These are phyloP conservation scores for Trachelus troglodyta DNA, from an alignment of 2,888 invertebrate species.

Conservation along the genomic window DNA sequence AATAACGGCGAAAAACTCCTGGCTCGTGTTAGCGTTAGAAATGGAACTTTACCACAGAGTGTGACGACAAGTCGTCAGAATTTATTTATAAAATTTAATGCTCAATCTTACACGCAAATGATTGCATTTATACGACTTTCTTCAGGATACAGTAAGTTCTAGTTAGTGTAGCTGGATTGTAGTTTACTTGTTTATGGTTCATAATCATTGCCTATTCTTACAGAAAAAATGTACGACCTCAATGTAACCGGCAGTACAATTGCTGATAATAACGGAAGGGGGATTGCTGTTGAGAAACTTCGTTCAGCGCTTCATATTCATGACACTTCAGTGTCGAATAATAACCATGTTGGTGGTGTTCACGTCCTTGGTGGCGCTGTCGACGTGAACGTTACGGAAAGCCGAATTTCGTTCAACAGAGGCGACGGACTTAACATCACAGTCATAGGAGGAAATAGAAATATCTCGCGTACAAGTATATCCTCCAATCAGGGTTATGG, in stretches of 20 bases:
- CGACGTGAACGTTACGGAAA: conserved; percentile 93
- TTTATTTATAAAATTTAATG: conserved; percentile 83
- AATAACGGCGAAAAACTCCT: conserved; percentile 78
- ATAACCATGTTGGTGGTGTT: conserved; percentile 90
- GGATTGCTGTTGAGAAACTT: conserved; percentile 92
- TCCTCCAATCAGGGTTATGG: conserved; percentile 92
- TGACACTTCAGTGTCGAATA: conserved; percentile 84
- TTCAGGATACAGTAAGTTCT: conserved; percentile 74
- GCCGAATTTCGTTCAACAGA: conserved; percentile 88
- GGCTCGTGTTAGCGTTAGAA: conserved; percentile 79
- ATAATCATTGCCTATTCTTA: conserved; percentile 22
- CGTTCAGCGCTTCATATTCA: conserved; percentile 90
- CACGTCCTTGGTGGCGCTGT: conserved; percentile 92
- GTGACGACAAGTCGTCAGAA: conserved; percentile 84
- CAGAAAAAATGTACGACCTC: conserved; percentile 82
- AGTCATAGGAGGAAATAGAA: conserved; percentile 92
- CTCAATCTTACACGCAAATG: conserved; percentile 78
- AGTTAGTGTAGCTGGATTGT: not conserved
- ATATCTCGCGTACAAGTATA: conserved; percentile 87
- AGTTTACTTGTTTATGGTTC: not conserved
- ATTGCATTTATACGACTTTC: conserved; percentile 83
- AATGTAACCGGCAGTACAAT: conserved; percentile 88
- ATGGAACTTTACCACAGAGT: conserved; percentile 89
- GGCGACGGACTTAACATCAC: conserved; percentile 97
- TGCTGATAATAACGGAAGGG: conserved; percentile 91